A percentile compares a stretch with the other conserved stretches of the same genome.
Conservation (phyloP, 1,140 invertebrate species). For the Prorops nasuta region DNA sequence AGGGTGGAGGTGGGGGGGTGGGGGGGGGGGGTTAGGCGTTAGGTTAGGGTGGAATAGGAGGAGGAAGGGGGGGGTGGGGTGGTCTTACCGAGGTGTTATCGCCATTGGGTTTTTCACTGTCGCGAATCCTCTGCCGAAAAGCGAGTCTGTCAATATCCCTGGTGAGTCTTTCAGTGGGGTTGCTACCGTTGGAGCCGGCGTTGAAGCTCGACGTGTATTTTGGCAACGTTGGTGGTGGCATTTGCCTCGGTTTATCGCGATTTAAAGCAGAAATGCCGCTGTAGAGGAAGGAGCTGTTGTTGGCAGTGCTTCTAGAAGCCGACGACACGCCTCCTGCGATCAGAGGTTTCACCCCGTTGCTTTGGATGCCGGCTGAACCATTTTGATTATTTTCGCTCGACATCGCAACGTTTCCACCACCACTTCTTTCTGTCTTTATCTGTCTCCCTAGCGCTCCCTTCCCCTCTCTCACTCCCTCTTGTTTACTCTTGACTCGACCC, state of each 20-base stretch:
- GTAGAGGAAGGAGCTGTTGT: slow-evolving; percentile 55
- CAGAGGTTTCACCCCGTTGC: slow-evolving; percentile 47
- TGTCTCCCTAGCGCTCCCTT: background rate
- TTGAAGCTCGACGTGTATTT: slow-evolving; percentile 65
- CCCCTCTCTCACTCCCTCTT: background rate
- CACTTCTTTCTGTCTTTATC: too few species aligned
- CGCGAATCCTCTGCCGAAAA: slow-evolving; percentile 68
- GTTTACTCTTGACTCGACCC: too few species aligned
- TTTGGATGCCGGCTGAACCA: slow-evolving; percentile 39
- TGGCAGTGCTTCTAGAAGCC: slow-evolving; percentile 26
- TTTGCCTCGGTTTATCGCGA: slow-evolving; percentile 53
- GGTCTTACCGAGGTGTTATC: slow-evolving; percentile 50
- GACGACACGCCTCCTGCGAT: slow-evolving; percentile 31
- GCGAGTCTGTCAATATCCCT: slow-evolving; percentile 66
- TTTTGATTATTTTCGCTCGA: slow-evolving; percentile 50
- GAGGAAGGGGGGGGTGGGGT: background rate
- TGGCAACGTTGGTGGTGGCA: slow-evolving; percentile 66
- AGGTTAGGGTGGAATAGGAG: background rate
- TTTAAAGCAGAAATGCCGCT: slow-evolving; percentile 50
- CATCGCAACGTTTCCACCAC: slow-evolving; percentile 25
- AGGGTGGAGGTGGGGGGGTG: background rate
- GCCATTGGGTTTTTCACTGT: slow-evolving; percentile 52
- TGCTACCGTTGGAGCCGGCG: slow-evolving; percentile 55
- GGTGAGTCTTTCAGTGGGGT: slow-evolving; percentile 52
- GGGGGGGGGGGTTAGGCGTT: background rate